These are phyloP conservation scores for Chloropsis hardwickii DNA, from an alignment of 2,113 vertebrate genomes.

Conservation along the genomic window DNA sequence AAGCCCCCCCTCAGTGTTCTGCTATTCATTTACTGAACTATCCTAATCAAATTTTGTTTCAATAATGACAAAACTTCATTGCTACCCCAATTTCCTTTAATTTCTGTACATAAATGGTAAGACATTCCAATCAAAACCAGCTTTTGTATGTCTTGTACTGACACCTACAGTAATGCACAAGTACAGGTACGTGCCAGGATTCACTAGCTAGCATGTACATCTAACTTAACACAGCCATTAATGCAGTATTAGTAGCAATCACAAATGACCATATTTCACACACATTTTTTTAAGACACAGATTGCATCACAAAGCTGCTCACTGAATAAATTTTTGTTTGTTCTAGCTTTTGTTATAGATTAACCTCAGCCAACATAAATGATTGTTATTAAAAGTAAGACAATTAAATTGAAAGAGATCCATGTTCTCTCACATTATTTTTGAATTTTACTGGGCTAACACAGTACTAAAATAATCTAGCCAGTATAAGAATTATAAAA, in stretches of 20 bases:
- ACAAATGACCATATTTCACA: neutral
- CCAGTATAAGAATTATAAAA: neutral
- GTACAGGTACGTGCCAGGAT: neutral
- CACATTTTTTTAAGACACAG: neutral
- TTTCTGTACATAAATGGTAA: neutral
- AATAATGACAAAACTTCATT: neutral
- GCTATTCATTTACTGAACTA: neutral
- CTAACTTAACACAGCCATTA: neutral
- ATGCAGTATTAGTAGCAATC: neutral
- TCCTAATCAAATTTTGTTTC: neutral
- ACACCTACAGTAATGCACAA: neutral
- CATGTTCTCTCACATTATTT: neutral
- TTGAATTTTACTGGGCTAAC: neutral
- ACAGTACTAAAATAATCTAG: neutral
- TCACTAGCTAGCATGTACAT: neutral
- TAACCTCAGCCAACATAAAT: neutral
- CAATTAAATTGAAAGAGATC: neutral
- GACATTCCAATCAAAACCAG: neutral
- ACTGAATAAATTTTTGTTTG: neutral
- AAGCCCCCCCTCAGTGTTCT: neutral
- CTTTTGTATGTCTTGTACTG: neutral
- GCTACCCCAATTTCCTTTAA: neutral
- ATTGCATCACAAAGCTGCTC: neutral
- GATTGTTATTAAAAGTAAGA: neutral
- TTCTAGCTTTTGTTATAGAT: neutral